Evolutionary conservation across 2,888 invertebrate species (phyloP), one percentile per base, ranked within the genome.

Genomic region (Ligdia adustata): DNA sequence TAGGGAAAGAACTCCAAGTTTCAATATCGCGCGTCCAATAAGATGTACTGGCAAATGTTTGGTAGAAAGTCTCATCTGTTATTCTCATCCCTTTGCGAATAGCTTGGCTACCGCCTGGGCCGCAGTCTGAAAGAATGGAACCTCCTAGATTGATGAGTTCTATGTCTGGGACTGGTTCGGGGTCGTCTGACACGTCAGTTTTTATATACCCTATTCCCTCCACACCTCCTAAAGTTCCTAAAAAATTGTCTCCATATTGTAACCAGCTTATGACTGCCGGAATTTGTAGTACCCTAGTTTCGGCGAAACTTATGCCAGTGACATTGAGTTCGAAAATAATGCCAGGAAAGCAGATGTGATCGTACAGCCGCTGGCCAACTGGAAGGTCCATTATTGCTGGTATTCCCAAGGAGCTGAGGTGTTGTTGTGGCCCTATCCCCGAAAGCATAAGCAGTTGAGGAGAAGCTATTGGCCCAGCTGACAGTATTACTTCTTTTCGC

Each of bases 371-470:
- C 62, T 91, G 76, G 0, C 95, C 95, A 0, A 95, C 94, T 0
- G 94, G 94, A 9, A 95, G 79, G 57, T 94, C 91, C 54, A 92
- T 81, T 2, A 94, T 62, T 0, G 94, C 75, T 0, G 93, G 92
- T 52, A 95, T 91, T 0, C 88, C 88, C 0, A 92, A 72, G 2
- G 88, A 79, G 9, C 77, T 67, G 1, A 94, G 75, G 62, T 94
- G 89, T 29, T 91, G 70, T 47, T 66, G 79, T 0, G 92, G 92
- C 1, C 93, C 93, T 7, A 93, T 69, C 0, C 97, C 97, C 3
- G 97, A 97, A 3, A 98, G 78, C 96, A 98, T 96, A 5, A 98
- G 90, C 1, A 98, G 75, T 76, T 98, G 98, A 0, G 98, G 97
- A 0, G 97, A 95, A 65, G 96, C 96, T 55, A 98, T 94, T 1